Evolutionary conservation across 2,797 vertebrate genomes (phyloP), one percentile per base, ranked within the genome.

Genomic region (Cirrhinus mrigala): DNA sequence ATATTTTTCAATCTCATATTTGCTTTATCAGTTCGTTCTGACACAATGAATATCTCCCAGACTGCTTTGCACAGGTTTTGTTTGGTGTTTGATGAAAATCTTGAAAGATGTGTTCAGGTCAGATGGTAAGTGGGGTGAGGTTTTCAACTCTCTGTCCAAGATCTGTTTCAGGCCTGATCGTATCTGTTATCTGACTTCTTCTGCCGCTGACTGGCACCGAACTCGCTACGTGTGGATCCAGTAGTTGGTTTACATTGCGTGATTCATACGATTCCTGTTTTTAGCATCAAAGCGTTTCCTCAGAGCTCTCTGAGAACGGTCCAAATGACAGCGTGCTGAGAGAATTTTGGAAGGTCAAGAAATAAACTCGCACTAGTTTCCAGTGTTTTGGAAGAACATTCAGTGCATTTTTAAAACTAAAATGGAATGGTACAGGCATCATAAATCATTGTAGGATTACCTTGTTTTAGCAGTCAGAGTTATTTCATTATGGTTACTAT

Each of bases 201-300:
- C 29, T 29, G 62, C 29, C 24, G 29, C 62, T 27, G 60, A 86
- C 84, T 37, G 77, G 62, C 37, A 81, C 60, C 81, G 73, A 83
- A 87, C 73, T 77, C 82, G 64, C 83, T 87, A 75, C 27, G 48
- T 89, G 56, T 88, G 52, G 40, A 83, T 37, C 33, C 15, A 33
- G 24, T 14, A 2, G 54, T 24, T 40, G 0, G 37, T 81, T 70
- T 64, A 84, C 69, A 50, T 66, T n/a, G 29, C 3, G 37, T 81
- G 78, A 86, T 74, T 86, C 80, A 74, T 68, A 52, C 46, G 24
- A 81, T 86, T 86, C 82, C 85, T 82, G 82, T 70, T 76, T 73
- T 48, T 14, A 27, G 68, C 78, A 66, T 85, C 48, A 83, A 74
- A 82, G 79, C 9, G 18, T 16, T 62, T 74, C 71, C 81, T 64